Base-by-base conservation (phyloP, 1,140 invertebrate species). In the Drosophila lowei region DNA sequence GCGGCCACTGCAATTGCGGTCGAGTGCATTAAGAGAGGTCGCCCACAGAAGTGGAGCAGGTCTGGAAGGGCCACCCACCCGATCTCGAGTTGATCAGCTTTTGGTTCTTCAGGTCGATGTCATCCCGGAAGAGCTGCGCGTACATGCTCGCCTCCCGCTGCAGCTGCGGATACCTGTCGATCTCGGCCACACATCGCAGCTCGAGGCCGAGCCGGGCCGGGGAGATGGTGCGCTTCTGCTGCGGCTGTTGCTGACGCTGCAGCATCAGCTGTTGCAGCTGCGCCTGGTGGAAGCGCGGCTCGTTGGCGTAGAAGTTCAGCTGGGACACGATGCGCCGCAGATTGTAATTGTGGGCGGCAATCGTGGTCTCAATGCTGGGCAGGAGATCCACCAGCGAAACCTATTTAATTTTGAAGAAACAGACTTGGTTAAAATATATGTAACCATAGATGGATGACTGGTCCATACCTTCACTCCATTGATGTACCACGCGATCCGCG, bases 401-500 rank as follows among this genome's bases (percentile, higher is more conserved):
- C 85, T 89, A 41, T 13, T n/a, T 16, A n/a, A 28, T 2, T 15
- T 1, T 4, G 0, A 2, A 2, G 0, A 25, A 25, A 11, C 11
- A 9, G 5, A 6, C 7, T 2, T 30, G 21, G 15, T 9, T 18
- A 15, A 13, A 38, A 0, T 1, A 11, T 3, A 18, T 18, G 18
- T 18, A 34, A 1, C 1, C 2, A 13, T 4, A 13, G 34, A 38
- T 13, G 4, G 11, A 13, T 38, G 11, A 5, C 1, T 13, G 34
- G 34, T 5, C 11, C 3, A n/a, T 55, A 93, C 92, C 92, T 93
- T 92, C 41, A 92, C 88, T 41, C 92, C 92, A 80, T 94, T 94
- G 64, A 94, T 93, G 72, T 93, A 94, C 94, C 94, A 94, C 57
- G 92, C 92, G 50, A 94, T 92, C 42, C 92, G 92, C 9, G 93